Percentiles rank a stretch among this genome's conserved stretches.
Conservation (phyloP, 2,888 invertebrate species). For the Heteromurus nitidus region DNA sequence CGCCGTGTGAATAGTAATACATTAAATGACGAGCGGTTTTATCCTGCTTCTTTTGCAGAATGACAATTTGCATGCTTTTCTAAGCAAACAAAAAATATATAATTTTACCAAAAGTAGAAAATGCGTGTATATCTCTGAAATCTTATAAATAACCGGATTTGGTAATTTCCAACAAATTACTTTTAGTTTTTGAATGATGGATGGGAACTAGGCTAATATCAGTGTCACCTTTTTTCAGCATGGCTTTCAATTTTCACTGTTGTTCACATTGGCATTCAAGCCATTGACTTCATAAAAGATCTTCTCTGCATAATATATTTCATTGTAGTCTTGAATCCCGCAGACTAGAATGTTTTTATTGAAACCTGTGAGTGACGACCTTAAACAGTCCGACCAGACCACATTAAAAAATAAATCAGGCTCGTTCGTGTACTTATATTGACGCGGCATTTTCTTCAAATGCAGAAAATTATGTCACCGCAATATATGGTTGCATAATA, state of each 20-base stretch:
- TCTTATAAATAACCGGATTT: conserved; percentile 12
- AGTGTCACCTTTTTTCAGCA: not conserved
- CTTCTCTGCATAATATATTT: no score
- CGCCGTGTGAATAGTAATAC: conserved; percentile 13
- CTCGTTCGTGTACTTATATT: no score
- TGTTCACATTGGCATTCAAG: no score
- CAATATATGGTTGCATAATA: conserved; percentile 6
- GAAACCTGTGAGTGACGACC: no score
- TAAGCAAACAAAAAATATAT: not conserved
- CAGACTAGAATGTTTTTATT: no score
- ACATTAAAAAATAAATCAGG: no score
- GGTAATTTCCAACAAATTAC: conserved; percentile 18
- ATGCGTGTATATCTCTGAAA: not conserved
- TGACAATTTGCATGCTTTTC: not conserved
- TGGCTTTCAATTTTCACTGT: not conserved
- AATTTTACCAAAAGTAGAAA: no score
- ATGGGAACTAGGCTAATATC: conserved; percentile 40
- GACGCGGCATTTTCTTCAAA: no score
- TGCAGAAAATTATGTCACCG: no score
- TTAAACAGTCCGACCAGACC: no score
- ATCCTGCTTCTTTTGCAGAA: not conserved
- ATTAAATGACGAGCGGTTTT: conserved; percentile 46
- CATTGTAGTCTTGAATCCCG: no score
- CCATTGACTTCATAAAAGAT: no score
- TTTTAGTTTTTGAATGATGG: not conserved